These are phyloP conservation scores for Sternotherus odoratus DNA, from an alignment of 2,797 vertebrate species.

Conservation along the genomic window DNA sequence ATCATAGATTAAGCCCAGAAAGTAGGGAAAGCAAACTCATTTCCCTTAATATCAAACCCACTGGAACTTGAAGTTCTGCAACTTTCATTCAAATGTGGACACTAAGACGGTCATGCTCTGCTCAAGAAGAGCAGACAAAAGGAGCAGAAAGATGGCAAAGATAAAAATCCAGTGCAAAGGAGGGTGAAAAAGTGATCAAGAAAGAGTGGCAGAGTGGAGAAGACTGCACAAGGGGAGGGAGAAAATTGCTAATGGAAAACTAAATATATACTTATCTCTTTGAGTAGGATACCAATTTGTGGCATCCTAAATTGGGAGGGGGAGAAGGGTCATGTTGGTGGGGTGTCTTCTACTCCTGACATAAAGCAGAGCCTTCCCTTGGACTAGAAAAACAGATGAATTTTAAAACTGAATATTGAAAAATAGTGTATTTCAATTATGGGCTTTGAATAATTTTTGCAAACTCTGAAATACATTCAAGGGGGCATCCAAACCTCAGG, in stretches of 20 bases:
- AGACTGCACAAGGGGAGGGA: neutral
- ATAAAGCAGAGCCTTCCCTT: neutral
- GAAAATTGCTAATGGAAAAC: neutral
- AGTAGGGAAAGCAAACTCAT: neutral
- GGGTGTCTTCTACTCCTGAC: neutral
- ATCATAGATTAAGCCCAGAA: neutral
- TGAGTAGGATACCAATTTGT: neutral
- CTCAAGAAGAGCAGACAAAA: neutral
- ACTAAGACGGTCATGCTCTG: neutral
- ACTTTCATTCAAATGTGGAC: neutral
- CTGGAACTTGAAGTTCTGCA: neutral
- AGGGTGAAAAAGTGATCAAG: neutral
- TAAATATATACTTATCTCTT: neutral
- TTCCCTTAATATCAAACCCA: neutral
- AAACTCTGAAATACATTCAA: neutral
- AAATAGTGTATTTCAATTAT: neutral
- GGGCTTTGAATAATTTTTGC: neutral
- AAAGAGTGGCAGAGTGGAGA: neutral
- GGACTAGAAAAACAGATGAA: neutral
- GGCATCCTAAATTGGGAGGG: neutral
- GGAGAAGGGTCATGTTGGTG: neutral
- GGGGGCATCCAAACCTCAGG: neutral
- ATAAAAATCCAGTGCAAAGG: neutral
- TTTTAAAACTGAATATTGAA: neutral
- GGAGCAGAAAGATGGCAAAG: neutral